These are phyloP conservation scores for Linurgus olivaceus DNA, from an alignment of 2,797 vertebrate species.

Conservation along the genomic window DNA sequence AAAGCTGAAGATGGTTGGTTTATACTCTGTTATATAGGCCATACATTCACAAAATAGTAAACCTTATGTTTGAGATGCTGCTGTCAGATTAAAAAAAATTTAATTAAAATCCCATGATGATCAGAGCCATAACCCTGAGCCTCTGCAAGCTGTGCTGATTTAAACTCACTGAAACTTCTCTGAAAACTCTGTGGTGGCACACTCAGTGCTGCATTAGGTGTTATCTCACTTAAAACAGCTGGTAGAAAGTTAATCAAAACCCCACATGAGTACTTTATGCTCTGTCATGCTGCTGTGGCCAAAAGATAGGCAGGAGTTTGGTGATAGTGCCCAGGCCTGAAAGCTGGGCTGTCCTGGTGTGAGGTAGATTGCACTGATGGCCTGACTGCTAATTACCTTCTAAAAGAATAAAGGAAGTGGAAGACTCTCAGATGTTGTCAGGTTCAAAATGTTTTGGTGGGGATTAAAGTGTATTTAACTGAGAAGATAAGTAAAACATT, in stretches of 20 bases:
- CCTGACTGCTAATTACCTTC: not conserved
- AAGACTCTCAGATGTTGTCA: not conserved
- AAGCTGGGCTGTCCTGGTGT: not conserved
- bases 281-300: not conserved
- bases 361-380: not conserved
- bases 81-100: not conserved
- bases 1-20: not conserved
- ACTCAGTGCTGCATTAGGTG: not conserved
- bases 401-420: not conserved
- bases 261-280: not conserved
- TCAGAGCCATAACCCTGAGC: not conserved
- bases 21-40: not conserved
- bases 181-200: not conserved
- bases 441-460: not conserved
- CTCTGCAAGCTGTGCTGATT: not conserved
- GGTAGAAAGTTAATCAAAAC: conserved; percentile 25
- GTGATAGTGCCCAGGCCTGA: not conserved
- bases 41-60: not conserved
- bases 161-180: not conserved
- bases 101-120: not conserved
- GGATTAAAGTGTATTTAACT: not conserved
- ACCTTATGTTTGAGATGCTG: not conserved
- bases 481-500: not conserved
- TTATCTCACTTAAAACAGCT: not conserved
- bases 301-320: not conserved